Evolutionary conservation across 2,888 invertebrate species (phyloP).

Genomic region (Calameuta pallipes): DNA sequence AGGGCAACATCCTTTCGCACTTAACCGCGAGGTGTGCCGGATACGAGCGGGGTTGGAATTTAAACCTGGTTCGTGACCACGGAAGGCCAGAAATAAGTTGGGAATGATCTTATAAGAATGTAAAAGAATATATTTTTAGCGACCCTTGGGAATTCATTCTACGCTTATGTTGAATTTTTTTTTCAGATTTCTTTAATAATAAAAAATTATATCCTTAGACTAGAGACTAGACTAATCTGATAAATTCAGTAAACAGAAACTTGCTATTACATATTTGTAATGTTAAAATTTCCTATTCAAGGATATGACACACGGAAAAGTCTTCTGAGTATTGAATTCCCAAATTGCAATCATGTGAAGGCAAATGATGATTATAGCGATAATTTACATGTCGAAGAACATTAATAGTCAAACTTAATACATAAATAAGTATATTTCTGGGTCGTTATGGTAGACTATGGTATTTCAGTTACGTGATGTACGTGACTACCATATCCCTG

Average conservation of each 20-base stretch:
- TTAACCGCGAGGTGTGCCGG: conserved; percentile 11
- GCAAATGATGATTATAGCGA: no score
- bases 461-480: neutral
- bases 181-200: neutral
- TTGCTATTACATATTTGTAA: neutral
- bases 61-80: conserved; percentile 3
- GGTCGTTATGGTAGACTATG: no score
- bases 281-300: neutral
- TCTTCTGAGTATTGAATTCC: no score
- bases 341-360: no score
- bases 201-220: neutral
- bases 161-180: neutral
- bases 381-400: no score
- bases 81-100: neutral
- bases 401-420: no score
- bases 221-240: neutral
- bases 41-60: conserved; percentile 7
- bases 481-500: neutral
- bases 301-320: neutral
- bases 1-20: conserved; percentile 20
- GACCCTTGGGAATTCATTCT: neutral
- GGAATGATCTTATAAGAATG: no score
- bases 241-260: no score
- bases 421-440: no score
- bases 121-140: neutral